Evolutionary conservation across 2,113 vertebrate species (phyloP), one percentile per base, ranked within the genome.

Genomic region (Ariopsis seemanni): DNA sequence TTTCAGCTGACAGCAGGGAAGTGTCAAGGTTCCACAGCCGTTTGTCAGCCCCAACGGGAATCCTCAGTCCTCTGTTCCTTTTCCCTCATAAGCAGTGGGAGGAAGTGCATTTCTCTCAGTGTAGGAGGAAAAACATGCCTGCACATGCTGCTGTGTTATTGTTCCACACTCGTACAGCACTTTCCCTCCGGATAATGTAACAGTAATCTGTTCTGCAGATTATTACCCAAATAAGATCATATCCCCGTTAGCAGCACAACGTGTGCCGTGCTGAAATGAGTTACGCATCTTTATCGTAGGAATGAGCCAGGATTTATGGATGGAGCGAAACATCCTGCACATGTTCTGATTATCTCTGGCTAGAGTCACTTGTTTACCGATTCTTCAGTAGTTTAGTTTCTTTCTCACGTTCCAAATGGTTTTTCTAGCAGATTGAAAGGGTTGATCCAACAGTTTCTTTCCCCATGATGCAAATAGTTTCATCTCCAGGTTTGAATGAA

Each of bases 1-100:
- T 87, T 34, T 67, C 10, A 63, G 57, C 58, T 42, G 42, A 83
- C 58, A 42, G 86, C 62, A 65, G 78, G 60, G 53, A 72, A 30
- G 58, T 12, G 10, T 69, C 2, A 34, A 52, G 25, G 63, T n/a
- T 87, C 77, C 63, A 71, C 30, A 81, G 52, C 63, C 11, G 52
- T 80, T 71, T 65, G 30, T 57, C 77, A 81, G 77, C 27, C 77
- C 34, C 83, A 48, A 55, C 7, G 7, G 55, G 84, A 74, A 60
- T 25, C 65, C 27, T 57, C 12, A 22, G 27, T 42, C 48, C 60
- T 25, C 75, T 62, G 72, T 12, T 55, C n/a, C 25, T 62, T 34
- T 62, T 27, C 50, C 25, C 27, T 67, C 52, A 17, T 34, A 69
- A 77, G 52, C 60, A 10, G 18, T 53, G 34, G 72, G 84, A 85